Conservation (phyloP, 2,888 invertebrate genomes). For the Rotaria magnacalcarata region DNA sequence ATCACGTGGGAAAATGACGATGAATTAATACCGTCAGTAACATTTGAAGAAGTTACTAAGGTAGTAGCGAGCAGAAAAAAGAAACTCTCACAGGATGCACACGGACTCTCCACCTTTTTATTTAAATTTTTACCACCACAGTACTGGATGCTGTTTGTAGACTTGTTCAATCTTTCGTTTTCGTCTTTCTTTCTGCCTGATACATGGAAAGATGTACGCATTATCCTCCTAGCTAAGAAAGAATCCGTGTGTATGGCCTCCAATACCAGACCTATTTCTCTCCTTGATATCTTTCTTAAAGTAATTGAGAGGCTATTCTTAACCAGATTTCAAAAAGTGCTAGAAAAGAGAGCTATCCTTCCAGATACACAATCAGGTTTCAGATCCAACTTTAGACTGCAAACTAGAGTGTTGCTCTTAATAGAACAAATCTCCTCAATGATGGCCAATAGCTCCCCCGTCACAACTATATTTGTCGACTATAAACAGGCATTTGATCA, state of each 20-base stretch:
- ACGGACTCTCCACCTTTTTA: not conserved
- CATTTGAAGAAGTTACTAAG: not conserved
- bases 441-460: no score
- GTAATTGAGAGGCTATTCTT: not conserved
- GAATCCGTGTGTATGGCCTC: not conserved
- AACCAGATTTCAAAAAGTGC: not conserved
- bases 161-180: not conserved
- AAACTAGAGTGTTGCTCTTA: no score
- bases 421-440: no score
- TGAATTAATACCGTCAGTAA: not conserved
- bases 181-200: not conserved
- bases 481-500: no score
- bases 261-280: not conserved
- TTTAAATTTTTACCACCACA: not conserved
- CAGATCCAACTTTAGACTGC: no score
- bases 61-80: not conserved
- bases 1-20: not conserved
- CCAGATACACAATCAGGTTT: not conserved
- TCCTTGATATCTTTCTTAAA: not conserved
- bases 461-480: no score
- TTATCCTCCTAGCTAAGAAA: not conserved
- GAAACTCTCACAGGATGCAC: not conserved
- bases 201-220: not conserved
- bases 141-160: not conserved
- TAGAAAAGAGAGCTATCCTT: not conserved